These are phyloP conservation scores for Ibidorhyncha struthersii DNA, from an alignment of 2,113 vertebrate genomes.

Conservation along the genomic window DNA sequence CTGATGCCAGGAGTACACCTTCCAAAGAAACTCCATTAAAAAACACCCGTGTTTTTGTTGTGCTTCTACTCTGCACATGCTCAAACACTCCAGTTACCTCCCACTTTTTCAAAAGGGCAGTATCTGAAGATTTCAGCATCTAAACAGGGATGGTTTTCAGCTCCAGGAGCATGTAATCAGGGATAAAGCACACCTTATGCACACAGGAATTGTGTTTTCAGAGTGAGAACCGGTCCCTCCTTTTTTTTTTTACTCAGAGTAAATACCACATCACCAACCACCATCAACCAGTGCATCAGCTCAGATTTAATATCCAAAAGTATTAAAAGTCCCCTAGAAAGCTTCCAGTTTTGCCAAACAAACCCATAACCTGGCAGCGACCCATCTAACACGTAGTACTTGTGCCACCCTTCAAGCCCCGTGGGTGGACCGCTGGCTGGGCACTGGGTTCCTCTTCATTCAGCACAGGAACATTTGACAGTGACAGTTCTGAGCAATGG, in stretches of 20 bases:
- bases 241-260: not conserved
- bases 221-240: rapidly evolving
- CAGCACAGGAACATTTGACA: not conserved
- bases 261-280: not conserved
- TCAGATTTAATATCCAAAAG: not conserved
- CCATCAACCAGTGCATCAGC: not conserved
- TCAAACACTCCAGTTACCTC: not conserved
- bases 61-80: not conserved
- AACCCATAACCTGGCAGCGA: rapidly evolving
- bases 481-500: not conserved
- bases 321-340: not conserved
- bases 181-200: not conserved
- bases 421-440: not conserved
- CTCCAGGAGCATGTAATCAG: not conserved
- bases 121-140: not conserved
- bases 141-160: not conserved
- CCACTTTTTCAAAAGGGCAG: not conserved
- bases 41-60: not conserved
- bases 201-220: rapidly evolving
- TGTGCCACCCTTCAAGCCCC: not conserved
- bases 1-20: not conserved
- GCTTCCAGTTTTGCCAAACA: not conserved
- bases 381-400: rapidly evolving
- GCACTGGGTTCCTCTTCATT: not conserved
- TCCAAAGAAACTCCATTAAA: not conserved